Evolutionary conservation across 2,888 invertebrate species (phyloP).

Genomic region (Oxytorus armatus): DNA sequence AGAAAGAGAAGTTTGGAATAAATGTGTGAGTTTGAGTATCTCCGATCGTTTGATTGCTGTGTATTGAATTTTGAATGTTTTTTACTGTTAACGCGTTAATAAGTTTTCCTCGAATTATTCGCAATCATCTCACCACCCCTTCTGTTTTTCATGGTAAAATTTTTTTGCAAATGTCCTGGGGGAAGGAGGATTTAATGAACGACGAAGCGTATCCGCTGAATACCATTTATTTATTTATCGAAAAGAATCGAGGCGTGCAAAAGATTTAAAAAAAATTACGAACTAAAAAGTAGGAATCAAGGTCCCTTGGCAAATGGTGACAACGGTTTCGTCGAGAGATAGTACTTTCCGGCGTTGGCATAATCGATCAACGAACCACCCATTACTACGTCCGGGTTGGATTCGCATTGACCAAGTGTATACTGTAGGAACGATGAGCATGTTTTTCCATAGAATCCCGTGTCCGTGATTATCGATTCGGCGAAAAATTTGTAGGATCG

Average conservation of each 20-base stretch:
- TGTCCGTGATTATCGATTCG: constrained; percentile 76
- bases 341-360: constrained; percentile 71
- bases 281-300: constrained; percentile 2
- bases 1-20: too few relatives aligned
- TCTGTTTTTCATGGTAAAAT: neutral
- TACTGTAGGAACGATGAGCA: constrained; percentile 63
- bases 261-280: neutral
- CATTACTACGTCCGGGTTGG: constrained; percentile 58
- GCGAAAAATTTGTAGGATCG: constrained; percentile 77
- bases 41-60: too few relatives aligned
- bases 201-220: neutral
- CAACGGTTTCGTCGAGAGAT: constrained; percentile 69
- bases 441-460: constrained; percentile 68
- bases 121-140: neutral
- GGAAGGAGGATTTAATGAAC: neutral
- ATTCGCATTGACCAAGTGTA: constrained; percentile 58
- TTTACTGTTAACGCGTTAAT: too few relatives aligned
- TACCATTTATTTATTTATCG: neutral
- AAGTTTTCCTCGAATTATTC: neutral
- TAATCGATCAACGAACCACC: constrained; percentile 64
- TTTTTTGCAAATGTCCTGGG: neutral
- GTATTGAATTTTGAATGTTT: too few relatives aligned
- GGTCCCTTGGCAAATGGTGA: constrained; percentile 74
- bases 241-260: constrained; percentile 2
- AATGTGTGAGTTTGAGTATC: too few relatives aligned